Evolutionary conservation across 2,888 invertebrate species (phyloP).

Genomic region (Philonicus albiceps): DNA sequence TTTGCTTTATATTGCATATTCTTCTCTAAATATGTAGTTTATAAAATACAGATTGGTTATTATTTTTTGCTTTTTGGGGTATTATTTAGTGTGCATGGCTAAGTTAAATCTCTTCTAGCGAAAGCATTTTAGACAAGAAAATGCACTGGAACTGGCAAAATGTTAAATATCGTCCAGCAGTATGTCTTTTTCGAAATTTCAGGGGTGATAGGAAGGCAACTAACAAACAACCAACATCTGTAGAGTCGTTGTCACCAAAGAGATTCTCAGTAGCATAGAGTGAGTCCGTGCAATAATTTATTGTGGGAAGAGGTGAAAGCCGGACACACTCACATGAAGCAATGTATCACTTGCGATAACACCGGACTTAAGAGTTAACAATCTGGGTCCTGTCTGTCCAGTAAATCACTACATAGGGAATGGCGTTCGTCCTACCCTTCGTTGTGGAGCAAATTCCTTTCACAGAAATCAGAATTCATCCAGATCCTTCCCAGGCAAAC

Average conservation of each 20-base stretch:
- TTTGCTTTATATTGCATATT: too few species aligned
- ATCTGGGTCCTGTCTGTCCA: not conserved
- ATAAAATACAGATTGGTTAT: too few species aligned
- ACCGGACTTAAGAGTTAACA: not conserved
- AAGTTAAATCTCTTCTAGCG: not conserved
- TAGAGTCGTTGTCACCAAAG: not conserved
- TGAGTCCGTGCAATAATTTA: not conserved
- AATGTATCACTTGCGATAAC: not conserved
- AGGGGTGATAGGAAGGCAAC: not conserved
- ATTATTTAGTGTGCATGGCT: not conserved
- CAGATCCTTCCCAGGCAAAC: not conserved
- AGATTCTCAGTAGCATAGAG: not conserved
- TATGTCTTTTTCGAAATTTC: not conserved
- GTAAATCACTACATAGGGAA: not conserved
- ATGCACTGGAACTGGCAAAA: not conserved
- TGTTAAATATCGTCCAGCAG: not conserved
- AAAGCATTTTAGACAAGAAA: not conserved
- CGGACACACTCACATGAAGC: not conserved
- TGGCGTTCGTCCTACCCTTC: not conserved
- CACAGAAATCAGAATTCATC: not conserved
- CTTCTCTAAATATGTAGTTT: too few species aligned
- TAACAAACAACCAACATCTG: not conserved
- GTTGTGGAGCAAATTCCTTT: not conserved
- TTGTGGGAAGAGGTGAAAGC: not conserved
- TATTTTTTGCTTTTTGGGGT: too few species aligned